Conservation (phyloP, 2,797 vertebrate genomes). For the Pachyuromys duprasi region DNA sequence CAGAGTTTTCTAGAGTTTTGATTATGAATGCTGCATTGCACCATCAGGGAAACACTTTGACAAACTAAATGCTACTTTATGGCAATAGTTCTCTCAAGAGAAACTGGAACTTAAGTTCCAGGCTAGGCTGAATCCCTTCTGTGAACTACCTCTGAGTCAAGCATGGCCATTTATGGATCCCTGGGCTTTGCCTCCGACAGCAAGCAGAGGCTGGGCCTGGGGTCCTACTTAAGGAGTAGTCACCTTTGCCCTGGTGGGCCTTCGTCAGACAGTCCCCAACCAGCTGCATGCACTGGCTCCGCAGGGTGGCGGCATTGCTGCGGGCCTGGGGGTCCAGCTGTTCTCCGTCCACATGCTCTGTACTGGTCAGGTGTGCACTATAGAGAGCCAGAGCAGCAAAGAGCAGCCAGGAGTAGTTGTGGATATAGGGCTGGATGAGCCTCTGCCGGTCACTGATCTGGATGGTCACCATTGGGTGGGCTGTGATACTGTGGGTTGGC, state of each 20-base stretch:
- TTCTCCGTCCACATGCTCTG: conserved; percentile 89
- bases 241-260: conserved; percentile 96
- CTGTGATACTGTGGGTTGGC: conserved; percentile 96
- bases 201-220: not conserved
- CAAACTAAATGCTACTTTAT: not conserved
- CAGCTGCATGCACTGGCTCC: conserved; percentile 93
- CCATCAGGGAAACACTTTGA: not conserved
- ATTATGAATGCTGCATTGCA: conserved; percentile 2
- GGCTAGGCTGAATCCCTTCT: not conserved
- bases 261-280: conserved; percentile 96
- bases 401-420: conserved; percentile 98
- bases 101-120: not conserved
- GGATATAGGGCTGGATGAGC: conserved; percentile 97
- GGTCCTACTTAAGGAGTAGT: not conserved
- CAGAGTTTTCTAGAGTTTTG: not conserved
- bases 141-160: not conserved
- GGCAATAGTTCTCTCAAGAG: conserved; percentile 8
- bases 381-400: conserved; percentile 96
- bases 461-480: conserved; percentile 97
- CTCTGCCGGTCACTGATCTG: conserved; percentile 96
- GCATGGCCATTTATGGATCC: not conserved
- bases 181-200: not conserved
- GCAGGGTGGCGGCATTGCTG: conserved; percentile 88
- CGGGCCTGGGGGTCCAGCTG: conserved; percentile 83
- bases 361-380: conserved; percentile 92